These are phyloP conservation scores for Agyllia agylla DNA, from an alignment of 2,888 invertebrate genomes.

Conservation along the genomic window DNA sequence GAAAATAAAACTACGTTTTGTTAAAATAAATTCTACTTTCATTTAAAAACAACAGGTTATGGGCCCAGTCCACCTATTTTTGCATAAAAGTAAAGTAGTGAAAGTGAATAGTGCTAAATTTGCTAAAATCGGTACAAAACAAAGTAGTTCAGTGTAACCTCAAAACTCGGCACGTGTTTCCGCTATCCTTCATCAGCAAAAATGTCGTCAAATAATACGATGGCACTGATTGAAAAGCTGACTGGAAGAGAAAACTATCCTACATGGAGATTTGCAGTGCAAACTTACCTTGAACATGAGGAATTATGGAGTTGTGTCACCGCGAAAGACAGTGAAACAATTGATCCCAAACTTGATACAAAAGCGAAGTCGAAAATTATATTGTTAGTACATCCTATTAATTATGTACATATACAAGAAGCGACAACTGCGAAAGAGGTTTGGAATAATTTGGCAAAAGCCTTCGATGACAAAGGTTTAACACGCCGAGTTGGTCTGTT, in stretches of 20 bases:
- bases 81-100: not conserved
- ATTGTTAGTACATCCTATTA: not conserved
- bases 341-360: not conserved
- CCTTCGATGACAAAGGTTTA: not conserved
- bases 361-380: not conserved
- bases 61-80: not conserved
- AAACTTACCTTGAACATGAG: not conserved
- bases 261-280: conserved; percentile 70
- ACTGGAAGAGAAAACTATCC: conserved; percentile 67
- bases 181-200: not conserved
- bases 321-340: not conserved
- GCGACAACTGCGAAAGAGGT: not conserved
- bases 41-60: not conserved
- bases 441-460: not conserved
- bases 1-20: too few species aligned
- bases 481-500: not conserved
- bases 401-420: not conserved
- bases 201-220: conserved; percentile 18
- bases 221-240: conserved; percentile 63
- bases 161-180: not conserved
- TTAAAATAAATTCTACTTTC: too few species aligned
- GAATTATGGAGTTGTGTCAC: not conserved
- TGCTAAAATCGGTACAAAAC: not conserved
- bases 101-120: not conserved
- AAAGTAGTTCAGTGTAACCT: not conserved